A percentile compares a stretch with the other conserved stretches of the same genome.
These are phyloP conservation scores for Anthoptus insignis DNA, from an alignment of 2,888 invertebrate species.

Conservation along the genomic window DNA sequence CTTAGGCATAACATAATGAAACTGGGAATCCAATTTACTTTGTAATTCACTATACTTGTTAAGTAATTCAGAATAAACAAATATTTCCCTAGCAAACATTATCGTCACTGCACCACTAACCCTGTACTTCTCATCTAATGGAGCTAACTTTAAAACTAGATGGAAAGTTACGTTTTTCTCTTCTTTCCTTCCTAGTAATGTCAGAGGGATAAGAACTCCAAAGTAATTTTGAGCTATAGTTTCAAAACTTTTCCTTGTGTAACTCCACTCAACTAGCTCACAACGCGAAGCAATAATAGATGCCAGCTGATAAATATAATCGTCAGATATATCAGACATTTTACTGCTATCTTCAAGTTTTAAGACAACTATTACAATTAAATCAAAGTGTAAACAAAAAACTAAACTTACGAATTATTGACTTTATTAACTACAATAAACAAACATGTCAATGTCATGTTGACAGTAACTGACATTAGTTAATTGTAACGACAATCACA, in stretches of 20 bases:
- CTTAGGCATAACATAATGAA: slow-evolving; percentile 60
- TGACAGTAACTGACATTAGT: too few relatives aligned
- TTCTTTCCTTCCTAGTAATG: slow-evolving; percentile 56
- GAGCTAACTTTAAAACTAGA: slow-evolving; percentile 74
- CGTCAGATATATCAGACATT: slow-evolving; percentile 29
- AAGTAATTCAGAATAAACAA: slow-evolving; percentile 66
- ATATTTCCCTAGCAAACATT: slow-evolving; percentile 74
- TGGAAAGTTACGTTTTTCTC: slow-evolving; percentile 51
- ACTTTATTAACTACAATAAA: too few relatives aligned
- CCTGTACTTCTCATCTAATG: slow-evolving; percentile 71
- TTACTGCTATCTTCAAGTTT: too few relatives aligned
- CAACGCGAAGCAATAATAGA: slow-evolving; percentile 40
- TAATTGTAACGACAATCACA: too few relatives aligned
- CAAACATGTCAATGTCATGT: too few relatives aligned
- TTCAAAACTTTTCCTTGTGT: slow-evolving; percentile 60
- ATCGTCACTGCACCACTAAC: slow-evolving; percentile 73
- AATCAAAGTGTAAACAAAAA: too few relatives aligned
- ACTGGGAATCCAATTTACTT: slow-evolving; percentile 39
- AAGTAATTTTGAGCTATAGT: slow-evolving; percentile 77
- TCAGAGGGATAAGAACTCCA: slow-evolving; percentile 69
- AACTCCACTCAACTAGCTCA: slow-evolving; percentile 54
- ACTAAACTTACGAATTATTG: too few relatives aligned
- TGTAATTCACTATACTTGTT: slow-evolving; percentile 61
- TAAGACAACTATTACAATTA: too few relatives aligned
- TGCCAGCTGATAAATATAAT: slow-evolving; percentile 46